Evolutionary conservation across 2,797 vertebrate species (phyloP), one percentile per base, ranked within the genome.

Genomic region (Geotrypetes seraphini): DNA sequence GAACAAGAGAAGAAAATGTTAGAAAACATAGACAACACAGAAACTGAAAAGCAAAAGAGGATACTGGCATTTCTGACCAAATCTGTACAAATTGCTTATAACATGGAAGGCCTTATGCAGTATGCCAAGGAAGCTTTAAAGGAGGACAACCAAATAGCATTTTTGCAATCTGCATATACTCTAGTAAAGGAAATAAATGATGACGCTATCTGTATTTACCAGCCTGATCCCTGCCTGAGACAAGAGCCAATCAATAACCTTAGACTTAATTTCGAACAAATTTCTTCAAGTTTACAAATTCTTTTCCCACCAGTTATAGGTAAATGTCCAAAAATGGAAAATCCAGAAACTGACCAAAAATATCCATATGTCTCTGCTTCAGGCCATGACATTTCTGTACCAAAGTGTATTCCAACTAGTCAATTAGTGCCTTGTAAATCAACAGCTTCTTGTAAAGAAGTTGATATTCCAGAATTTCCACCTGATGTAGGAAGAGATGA

Each of bases 121-220:
- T 71, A 73, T 31, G 64, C 61, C 14, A 68, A 74, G 46, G 63
- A 72, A 23, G 70, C 70, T 3, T 49, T 71, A 10, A 69, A 73
- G 29, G 65, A 71, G 36, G 62, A 63, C 1, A 67, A 57, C n/a
- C 70, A 71, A 5, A 43, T 63, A 39, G 47, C 63, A 0, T 74
- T 78, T 43, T 40, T 75, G 11, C 68, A 78, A 31, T 74, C 69
- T 0, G 68, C 70, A 46, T 58, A 62, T 20, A 33, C 48, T 5
- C 63, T 75, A 12, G 47, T 73, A 25, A 60, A 58, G 31, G 68
- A 72, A 55, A 65, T 71, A 3, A 65, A 74, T 33, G 60, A 65
- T 0, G 47, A 52, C 19, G 60, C 68, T 41, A 53, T 54, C 37
- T 60, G 19, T 15, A 53, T 63, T 43, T 71, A 41, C 12, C 31